Evolutionary conservation across 1,140 invertebrate genomes (phyloP).

Genomic region (Scaptomyza montana): DNA sequence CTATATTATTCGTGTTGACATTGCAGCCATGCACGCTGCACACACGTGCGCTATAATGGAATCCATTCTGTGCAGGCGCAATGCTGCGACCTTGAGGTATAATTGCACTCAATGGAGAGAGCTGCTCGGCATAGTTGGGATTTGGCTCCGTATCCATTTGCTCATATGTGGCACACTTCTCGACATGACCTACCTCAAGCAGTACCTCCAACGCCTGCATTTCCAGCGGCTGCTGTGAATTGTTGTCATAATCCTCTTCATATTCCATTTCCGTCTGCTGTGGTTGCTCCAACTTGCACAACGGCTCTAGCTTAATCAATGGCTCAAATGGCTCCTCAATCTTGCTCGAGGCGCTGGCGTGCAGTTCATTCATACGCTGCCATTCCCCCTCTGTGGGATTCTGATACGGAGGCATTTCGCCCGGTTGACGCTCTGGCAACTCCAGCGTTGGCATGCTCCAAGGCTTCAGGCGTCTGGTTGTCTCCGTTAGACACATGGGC

Average conservation of each 20-base stretch:
- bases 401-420: conserved; percentile 31
- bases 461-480: conserved; percentile 29
- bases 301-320: neutral
- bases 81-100: neutral
- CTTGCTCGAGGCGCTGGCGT: neutral
- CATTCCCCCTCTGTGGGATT: conserved; percentile 54
- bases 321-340: neutral
- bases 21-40: conserved; percentile 64
- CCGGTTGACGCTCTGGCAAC: conserved; percentile 29
- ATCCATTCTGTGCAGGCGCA: neutral
- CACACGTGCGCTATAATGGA: conserved; percentile 50
- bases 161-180: conserved; percentile 65
- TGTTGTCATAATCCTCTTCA: conserved; percentile 5
- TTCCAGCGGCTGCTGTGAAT: conserved; percentile 26
- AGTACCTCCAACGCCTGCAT: conserved; percentile 58
- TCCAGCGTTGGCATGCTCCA: conserved; percentile 68
- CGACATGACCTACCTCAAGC: conserved; percentile 66
- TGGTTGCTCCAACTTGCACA: neutral
- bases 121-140: conserved; percentile 14
- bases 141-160: conserved; percentile 44
- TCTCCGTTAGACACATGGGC: conserved; percentile 39
- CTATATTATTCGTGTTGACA: conserved; percentile 45
- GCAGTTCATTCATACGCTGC: conserved; percentile 43
- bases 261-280: neutral
- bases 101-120: neutral